Percentiles rank a stretch among this genome's conserved stretches.
Evolutionary conservation across 2,113 vertebrate species (phyloP).

Genomic region (Chamaea fasciata): DNA sequence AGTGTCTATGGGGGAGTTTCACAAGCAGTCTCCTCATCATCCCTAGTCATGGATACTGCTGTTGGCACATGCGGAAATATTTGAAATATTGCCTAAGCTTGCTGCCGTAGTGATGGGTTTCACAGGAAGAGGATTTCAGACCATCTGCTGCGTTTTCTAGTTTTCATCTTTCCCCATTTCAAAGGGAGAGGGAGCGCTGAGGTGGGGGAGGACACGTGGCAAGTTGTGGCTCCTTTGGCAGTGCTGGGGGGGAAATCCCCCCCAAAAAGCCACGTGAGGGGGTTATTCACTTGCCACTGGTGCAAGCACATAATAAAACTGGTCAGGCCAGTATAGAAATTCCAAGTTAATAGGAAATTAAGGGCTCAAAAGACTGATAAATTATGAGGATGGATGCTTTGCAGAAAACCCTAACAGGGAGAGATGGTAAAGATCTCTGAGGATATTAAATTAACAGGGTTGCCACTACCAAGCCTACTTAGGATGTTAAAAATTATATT

Average conservation of each 20-base stretch:
- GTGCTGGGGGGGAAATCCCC: not conserved
- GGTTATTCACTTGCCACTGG: not conserved
- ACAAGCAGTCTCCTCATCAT: conserved; percentile 48
- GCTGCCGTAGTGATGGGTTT: conserved; percentile 44
- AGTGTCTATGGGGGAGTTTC: conserved; percentile 57
- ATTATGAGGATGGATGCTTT: not conserved
- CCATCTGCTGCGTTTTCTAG: conserved; percentile 72
- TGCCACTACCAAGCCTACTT: not conserved
- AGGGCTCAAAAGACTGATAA: not conserved
- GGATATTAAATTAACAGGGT: not conserved
- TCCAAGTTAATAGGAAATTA: not conserved
- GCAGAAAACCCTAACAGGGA: not conserved
- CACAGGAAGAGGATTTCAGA: conserved; percentile 50
- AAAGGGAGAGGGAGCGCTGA: not conserved
- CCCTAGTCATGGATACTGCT: conserved; percentile 24
- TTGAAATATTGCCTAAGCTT: conserved; percentile 58
- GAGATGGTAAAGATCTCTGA: not conserved
- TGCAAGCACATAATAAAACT: not conserved
- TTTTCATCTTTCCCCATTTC: conserved; percentile 52
- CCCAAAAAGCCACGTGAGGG: not conserved
- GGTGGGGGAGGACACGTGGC: not conserved
- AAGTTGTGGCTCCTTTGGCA: not conserved
- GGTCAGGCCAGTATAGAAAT: not conserved
- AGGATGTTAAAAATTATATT: not conserved
- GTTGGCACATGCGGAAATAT: conserved; percentile 40